Base-by-base conservation (phyloP, 2,113 vertebrate genomes). In the Orthonyx spaldingii region DNA sequence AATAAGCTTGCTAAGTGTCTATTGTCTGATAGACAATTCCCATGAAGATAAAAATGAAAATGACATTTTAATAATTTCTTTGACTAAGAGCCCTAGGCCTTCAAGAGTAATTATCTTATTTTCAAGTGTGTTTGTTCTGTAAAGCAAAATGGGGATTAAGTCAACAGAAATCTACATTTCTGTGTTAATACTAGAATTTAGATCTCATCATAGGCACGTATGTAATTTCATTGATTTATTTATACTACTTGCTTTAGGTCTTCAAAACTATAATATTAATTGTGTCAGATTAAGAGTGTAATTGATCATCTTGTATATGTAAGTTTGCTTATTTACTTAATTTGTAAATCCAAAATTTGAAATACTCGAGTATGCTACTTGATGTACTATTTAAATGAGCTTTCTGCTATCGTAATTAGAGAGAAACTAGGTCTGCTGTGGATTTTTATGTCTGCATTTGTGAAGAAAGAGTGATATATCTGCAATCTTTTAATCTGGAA, bases 11-110 rank as follows among this genome's bases (percentile, higher is more conserved):
- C 11, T 89, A 53, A 65, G 42, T 69, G 27, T 83, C 50, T 88
- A 1, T 66, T 93, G 50, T 81, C 50, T 90, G 42, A 55, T 41
- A 91, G 70, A 86, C 70, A 94, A 52, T 87, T 33, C 22, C 11
- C 46, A 69, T 61, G 66, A 76, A 93, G 37, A 57, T 89, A 75
- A 84, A 88, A 88, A 89, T 75, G 28, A 95, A 93, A 93, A 85
- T 80, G 23, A 9, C 13, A 65, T 90, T 85, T 90, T 91, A 70
- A 44, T 83, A 46, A 90, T 83, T 85, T 89, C 15, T 88, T 87
- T 93, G 55, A 5, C 15, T 63, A 47, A 49, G 22, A 85, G n/a
- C 50, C 42, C 22, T 87, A 5, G 5, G 59, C 6, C 11, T 42
- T 93, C 47, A 70, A 60, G 33, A 88, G 77, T 52, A 77, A 46